Percentiles rank a stretch among this genome's conserved stretches.
phyloP scores from a whole-genome alignment of 1,140 invertebrate species.

The Bombyx mandarina region DNA sequence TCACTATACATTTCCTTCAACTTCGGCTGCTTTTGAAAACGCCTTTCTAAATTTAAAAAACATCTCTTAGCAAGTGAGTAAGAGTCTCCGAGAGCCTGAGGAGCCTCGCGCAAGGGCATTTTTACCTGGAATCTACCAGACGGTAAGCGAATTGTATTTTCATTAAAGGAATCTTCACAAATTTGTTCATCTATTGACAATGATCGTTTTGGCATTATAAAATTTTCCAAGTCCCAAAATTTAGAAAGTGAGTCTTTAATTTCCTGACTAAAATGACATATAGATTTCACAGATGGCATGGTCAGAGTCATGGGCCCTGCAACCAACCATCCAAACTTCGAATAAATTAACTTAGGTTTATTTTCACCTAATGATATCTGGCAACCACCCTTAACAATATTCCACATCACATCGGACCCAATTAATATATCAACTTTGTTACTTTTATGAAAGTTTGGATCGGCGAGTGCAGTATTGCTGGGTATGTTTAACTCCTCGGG shows the following conservation, averaged over 20 bases:
- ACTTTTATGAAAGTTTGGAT: conserved; percentile 17
- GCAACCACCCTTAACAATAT: no score
- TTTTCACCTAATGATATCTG: no score
- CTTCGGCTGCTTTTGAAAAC: conserved; percentile 22
- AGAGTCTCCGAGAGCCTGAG: conserved; percentile 29
- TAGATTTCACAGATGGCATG: background rate
- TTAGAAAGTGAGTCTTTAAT: conserved; percentile 1
- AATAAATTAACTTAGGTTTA: background rate
- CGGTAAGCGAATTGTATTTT: conserved; percentile 16
- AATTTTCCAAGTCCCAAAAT: conserved; percentile 25
- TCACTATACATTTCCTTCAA: conserved; percentile 24
- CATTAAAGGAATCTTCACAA: conserved; percentile 20
- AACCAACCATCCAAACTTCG: conserved; percentile 18
- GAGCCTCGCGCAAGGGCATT: conserved; percentile 29
- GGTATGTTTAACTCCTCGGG: background rate
- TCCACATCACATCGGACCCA: no score
- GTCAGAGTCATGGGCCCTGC: conserved; percentile 5
- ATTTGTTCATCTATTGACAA: conserved; percentile 9
- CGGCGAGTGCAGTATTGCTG: conserved; percentile 9
- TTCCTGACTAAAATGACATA: background rate
- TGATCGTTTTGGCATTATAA: conserved; percentile 8
- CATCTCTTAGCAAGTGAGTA: conserved; percentile 26
- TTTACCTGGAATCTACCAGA: conserved; percentile 33
- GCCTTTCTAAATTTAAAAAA: conserved; percentile 30
- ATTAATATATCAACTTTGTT: background rate